Base-by-base conservation (phyloP, 2,888 invertebrate species). In the Oegoconia quadripuncta region DNA sequence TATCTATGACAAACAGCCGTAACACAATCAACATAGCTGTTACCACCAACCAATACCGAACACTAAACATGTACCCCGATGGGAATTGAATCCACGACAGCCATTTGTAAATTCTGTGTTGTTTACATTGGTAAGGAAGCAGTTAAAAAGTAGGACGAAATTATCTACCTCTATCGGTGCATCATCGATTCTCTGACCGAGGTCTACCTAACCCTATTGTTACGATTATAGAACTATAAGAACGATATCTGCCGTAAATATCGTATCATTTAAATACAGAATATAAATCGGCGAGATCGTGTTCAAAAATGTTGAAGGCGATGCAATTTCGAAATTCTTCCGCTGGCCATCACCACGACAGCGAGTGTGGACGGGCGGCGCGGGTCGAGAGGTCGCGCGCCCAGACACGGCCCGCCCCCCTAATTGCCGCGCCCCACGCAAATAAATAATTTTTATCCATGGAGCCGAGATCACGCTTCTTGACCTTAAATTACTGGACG, bases 391-490 rank as follows among this genome's bases (percentile, higher is more conserved):
- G 86, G 87, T 87, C 82, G 77, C 64, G 74, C 68, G 67, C 78
- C 72, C 80, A 75, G 79, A 74, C 80, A 65, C 65, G 73, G 68
- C 57, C 83, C 87, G 83, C 88, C 87, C 74, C 73, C 81, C 82
- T 88, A 87, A 88, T 88, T 88, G 83, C 81, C 72, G 75, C 77
- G 76, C 78, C 79, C 81, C 84, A 84, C 83, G 82, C 84, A 86
- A 84, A 86, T 83, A 84, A 83, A 84, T 87, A 82, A 75, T 83
- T 86, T 86, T 86, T 86, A 83, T 81, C 71, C 80, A 63, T 64
- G 64, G 52, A 59, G 64, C 54, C 55, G 71, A 70, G 77, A 77
- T 79, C 79, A 78, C 71, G 78, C 73, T 71, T 71, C 74, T 75
- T 82, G 80, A 82, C 82, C 84, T 76, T 71, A 81, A 78, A 83